These are phyloP conservation scores for Palythoa heliodiscus DNA, from an alignment of 92 coral and sea anemone genomes.

Conservation along the genomic window DNA sequence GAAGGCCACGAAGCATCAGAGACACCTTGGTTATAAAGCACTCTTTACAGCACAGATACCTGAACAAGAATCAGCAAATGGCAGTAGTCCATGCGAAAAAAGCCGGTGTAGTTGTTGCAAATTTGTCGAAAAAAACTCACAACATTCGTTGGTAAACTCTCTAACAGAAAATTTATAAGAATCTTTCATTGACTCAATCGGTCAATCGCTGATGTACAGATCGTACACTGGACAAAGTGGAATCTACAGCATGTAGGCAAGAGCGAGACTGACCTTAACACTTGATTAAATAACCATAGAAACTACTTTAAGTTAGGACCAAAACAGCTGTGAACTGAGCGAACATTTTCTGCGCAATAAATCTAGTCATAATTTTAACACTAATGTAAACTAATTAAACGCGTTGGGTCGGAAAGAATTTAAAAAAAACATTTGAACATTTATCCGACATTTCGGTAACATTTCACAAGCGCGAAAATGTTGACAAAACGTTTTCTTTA, in stretches of 20 bases:
- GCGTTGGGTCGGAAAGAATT: too few relatives aligned
- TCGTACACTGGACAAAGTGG: slow-evolving; percentile 36
- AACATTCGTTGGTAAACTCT: slow-evolving; percentile 11
- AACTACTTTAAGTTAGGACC: slow-evolving; percentile 29
- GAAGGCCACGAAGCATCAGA: slow-evolving; percentile 37
- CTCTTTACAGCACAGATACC: slow-evolving; percentile 18
- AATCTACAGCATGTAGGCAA: slow-evolving; percentile 40
- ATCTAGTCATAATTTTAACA: too few relatives aligned
- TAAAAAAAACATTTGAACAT: too few relatives aligned
- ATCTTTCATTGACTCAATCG: slow-evolving; percentile 35
- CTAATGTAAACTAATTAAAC: too few relatives aligned
- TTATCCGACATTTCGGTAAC: too few relatives aligned
- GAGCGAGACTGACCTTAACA: slow-evolving; percentile 48
- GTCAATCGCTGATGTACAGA: slow-evolving; percentile 37
- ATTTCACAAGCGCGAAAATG: too few relatives aligned
- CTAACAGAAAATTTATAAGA: neutral
- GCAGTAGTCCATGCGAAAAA: slow-evolving; percentile 45
- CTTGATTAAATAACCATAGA: slow-evolving; percentile 49
- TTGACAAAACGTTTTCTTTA: too few relatives aligned
- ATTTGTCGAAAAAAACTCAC: neutral
- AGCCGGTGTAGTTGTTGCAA: slow-evolving; percentile 44
- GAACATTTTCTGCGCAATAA: too few relatives aligned
- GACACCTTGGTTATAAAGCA: slow-evolving; percentile 17
- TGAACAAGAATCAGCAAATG: slow-evolving; percentile 25
- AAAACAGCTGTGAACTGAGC: slow-evolving; percentile 2